Percentiles rank a stretch among this genome's conserved stretches.
Evolutionary conservation across 2,113 vertebrate species (phyloP).

Genomic region (Equus quagga): DNA sequence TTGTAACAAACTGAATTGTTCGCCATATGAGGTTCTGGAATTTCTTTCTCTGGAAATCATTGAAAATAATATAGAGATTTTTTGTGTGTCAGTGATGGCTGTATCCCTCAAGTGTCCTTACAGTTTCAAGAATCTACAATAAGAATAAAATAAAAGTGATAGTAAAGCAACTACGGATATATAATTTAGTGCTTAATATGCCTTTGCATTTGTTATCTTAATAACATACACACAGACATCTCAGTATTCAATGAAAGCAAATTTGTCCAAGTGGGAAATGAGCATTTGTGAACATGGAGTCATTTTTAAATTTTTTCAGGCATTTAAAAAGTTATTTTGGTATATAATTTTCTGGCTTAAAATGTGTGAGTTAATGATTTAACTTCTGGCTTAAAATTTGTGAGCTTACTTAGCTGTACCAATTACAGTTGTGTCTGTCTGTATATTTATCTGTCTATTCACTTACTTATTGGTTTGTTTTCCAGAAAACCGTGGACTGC

Average conservation of each 20-base stretch:
- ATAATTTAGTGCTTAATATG: background rate
- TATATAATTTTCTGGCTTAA: background rate
- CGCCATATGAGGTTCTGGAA: background rate
- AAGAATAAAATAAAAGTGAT: background rate
- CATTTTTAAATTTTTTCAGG: background rate
- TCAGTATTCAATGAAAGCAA: constrained; percentile 11
- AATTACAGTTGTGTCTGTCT: background rate
- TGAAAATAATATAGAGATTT: background rate
- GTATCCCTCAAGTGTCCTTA: background rate
- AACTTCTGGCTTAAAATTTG: background rate
- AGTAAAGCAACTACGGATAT: background rate
- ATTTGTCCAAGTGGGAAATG: constrained; percentile 1
- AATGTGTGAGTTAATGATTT: background rate
- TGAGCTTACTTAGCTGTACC: background rate
- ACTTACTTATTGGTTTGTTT: constrained; percentile 66
- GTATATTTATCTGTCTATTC: background rate
- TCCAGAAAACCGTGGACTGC: constrained; percentile 99
- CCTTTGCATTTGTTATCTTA: background rate
- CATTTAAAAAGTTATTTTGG: background rate
- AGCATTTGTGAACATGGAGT: background rate
- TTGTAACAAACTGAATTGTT: background rate
- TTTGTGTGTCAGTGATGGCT: background rate
- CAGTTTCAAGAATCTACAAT: background rate
- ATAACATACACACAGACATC: background rate
- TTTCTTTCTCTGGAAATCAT: constrained; percentile 24